Conservation (phyloP, 1,140 invertebrate species). For the Cotesia chilonis region DNA sequence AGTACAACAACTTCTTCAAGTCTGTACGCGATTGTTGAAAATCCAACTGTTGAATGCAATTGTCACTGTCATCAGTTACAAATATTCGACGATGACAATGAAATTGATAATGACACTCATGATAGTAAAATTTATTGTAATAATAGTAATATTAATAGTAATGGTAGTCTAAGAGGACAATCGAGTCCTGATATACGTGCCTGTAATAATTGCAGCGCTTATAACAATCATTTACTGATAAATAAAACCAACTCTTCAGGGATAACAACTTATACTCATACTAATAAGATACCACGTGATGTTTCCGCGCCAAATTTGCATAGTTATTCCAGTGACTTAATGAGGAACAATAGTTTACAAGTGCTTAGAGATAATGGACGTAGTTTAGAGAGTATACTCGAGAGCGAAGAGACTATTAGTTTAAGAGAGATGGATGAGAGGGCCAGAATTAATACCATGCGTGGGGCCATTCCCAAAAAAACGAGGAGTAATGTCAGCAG, state of each 20-base stretch:
- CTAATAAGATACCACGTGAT: conserved; percentile 42
- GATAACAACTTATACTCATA: not conserved
- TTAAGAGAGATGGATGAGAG: conserved; percentile 10
- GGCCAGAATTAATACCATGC: conserved; percentile 16
- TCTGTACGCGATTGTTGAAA: conserved; percentile 25
- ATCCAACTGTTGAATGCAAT: conserved; percentile 41
- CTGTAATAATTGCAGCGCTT: conserved; percentile 20
- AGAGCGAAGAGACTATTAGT: conserved; percentile 49
- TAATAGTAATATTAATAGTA: conserved; percentile 2
- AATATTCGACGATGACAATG: not conserved
- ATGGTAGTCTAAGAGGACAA: not conserved
- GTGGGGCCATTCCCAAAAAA: conserved; percentile 53
- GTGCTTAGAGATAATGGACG: conserved; percentile 47
- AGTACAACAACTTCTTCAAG: conserved; percentile 28
- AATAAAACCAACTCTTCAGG: not conserved
- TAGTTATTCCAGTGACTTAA: conserved; percentile 42
- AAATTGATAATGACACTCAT: not conserved
- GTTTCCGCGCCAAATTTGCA: conserved; percentile 60
- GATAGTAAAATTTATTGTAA: not conserved
- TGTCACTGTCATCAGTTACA: conserved; percentile 47
- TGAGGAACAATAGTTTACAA: conserved; percentile 32
- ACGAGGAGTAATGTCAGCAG: not conserved
- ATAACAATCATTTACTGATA: conserved; percentile 1
- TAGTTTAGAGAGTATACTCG: conserved; percentile 60
- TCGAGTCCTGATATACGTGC: conserved; percentile 6